Base-by-base conservation (phyloP, 1,140 invertebrate genomes). In the Zelostemma sp. region DNA sequence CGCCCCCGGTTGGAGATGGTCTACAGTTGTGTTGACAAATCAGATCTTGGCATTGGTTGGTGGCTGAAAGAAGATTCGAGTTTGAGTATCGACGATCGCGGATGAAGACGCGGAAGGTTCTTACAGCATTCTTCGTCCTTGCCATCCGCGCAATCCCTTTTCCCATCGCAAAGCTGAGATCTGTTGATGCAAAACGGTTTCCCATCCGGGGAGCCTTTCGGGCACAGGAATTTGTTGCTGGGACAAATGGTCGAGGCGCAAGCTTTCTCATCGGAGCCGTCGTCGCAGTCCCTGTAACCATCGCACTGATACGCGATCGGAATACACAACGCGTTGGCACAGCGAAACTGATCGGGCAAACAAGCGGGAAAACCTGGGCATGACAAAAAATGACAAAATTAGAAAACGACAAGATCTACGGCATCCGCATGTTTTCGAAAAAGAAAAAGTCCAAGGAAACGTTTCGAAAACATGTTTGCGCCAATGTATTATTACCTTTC, bases 91-190 rank as follows among this genome's bases (percentile, higher is more conserved):
- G n/a, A n/a, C n/a, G n/a, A n/a, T n/a, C n/a, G n/a, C n/a, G n/a
- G n/a, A 69, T 25, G 12, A 21, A 21, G 35, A 41, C 18, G 28
- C 40, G 25, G 15, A 70, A 57, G n/a, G n/a, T 38, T 6, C 93
- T 94, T 83, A 96, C 95, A 96, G 80, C 95, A 97, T 43, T 91
- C 91, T 84, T 99, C 97, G 80, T 99, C 97, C 11, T 93, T 92
- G 12, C 91, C 92, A 80, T 97, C 94, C 31, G 91, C 90, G 77
- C 97, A 99, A 79, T 99, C 96, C 15, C 88, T 85, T 67, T 93
- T 93, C 0, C 92, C 93, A 80, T 99, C 95, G 81, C 97, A 99
- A 0, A 99, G 88, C 78, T 95, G 92, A 0, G 90, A 88, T 61
- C 93, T 90, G 6, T 93, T 90, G 55, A 99, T 98, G 76, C 97